Evolutionary conservation across 2,888 invertebrate genomes (phyloP), one percentile per base, ranked within the genome.

Genomic region (Nysson spinosus): DNA sequence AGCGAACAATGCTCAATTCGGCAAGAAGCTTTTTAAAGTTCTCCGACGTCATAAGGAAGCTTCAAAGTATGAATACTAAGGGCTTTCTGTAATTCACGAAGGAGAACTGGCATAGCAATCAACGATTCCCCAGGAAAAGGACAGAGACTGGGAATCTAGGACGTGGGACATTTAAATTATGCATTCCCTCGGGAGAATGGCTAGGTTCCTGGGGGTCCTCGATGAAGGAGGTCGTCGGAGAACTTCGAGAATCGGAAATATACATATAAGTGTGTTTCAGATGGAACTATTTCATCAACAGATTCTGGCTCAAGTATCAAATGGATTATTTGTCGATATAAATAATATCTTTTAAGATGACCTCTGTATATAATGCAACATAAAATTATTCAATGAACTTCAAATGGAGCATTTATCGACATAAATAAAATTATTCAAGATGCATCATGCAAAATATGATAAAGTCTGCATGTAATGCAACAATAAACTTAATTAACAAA

Each of bases 121-220:
- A 80, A 75, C 78, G 69, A 64, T 73, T 64, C 73, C 32, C 64
- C 56, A 52, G 57, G 56, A 67, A 57, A 63, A 57, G 49, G 49
- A n/a, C n/a, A n/a, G n/a, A n/a, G n/a, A n/a, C n/a, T n/a, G 57
- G 56, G 70, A 81, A 82, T 82, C 78, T 82, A 62, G 82, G 79
- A 70, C 80, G 75, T 77, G 72, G 71, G 75, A 75, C 75, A 76
- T 79, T 80, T 82, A 79, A 82, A 82, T 82, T 82, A 82, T 82
- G 80, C 80, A 82, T 77, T 77, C 74, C 73, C 42, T 47, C 52
- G 52, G 43, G 46, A 49, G 49, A 66, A 42, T 9, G 54, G 16
- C 34, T 60, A 52, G 44, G 42, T n/a, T n/a, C n/a, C n/a, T n/a
- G 56, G 37, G 35, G 40, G 34, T 11, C 56, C 44, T 24, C 14